These are phyloP conservation scores for Trichonephila clavipes DNA, from an alignment of 1,140 invertebrate genomes.

Conservation along the genomic window DNA sequence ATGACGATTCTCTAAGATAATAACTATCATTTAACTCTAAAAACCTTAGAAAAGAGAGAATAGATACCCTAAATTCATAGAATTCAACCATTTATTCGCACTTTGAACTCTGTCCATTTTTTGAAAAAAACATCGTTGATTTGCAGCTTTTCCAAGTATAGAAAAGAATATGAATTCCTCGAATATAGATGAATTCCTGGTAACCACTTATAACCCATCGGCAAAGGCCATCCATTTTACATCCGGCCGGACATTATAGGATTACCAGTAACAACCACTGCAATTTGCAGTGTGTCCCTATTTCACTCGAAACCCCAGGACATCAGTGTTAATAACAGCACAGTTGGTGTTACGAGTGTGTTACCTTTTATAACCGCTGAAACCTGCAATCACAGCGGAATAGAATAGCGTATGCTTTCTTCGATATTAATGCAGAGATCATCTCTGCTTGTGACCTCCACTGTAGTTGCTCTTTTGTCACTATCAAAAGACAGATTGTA, in stretches of 20 bases:
- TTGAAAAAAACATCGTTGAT: background rate
- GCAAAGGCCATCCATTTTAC: constrained; percentile 25
- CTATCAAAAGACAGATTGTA: constrained; percentile 71
- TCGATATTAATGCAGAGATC: constrained; percentile 69
- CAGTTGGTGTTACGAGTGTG: constrained; percentile 69
- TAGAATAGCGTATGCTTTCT: constrained; percentile 32
- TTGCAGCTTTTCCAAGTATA: background rate
- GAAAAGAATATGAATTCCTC: background rate
- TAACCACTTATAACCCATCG: background rate
- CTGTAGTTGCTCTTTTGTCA: constrained; percentile 58
- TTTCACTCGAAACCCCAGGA: constrained; percentile 20
- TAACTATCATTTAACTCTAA: no score
- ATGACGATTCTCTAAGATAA: no score
- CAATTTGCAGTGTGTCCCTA: constrained; percentile 30
- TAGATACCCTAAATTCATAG: no score
- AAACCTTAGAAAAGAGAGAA: no score
- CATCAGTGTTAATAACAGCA: constrained; percentile 72
- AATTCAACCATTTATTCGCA: no score
- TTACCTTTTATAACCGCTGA: constrained; percentile 67
- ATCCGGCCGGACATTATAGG: constrained; percentile 26
- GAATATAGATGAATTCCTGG: background rate
- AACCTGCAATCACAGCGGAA: constrained; percentile 63
- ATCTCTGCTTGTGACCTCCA: constrained; percentile 42
- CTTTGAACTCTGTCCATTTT: no score
- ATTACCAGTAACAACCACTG: constrained; percentile 37